Evolutionary conservation across 2,797 vertebrate species (phyloP), one percentile per base, ranked within the genome.

Genomic region (Emydoidea blandingii): DNA sequence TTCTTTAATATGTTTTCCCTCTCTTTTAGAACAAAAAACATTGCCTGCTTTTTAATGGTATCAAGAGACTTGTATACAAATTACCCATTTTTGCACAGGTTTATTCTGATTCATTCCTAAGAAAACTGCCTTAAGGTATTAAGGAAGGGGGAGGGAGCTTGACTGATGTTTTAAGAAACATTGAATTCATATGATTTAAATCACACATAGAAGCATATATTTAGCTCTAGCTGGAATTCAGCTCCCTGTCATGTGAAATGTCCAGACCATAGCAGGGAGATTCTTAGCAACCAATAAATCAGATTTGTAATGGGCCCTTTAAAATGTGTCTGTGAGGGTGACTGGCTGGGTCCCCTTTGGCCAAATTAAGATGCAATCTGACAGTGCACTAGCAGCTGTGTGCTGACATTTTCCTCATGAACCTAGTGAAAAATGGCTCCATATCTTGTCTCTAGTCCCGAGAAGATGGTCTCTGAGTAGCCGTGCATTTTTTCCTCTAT

Each of bases 361-460:
- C 96, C 97, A 97, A 97, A 98, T 97, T 96, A 97, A 98, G 97
- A 98, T 95, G 96, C 95, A 95, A 89, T 97, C 97, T 98, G 96
- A 97, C 97, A 94, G 96, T 90, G 96, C 97, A 92, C 94, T 94
- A 97, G 95, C 97, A 97, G 96, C 98, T 97, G 97, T 95, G 94
- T 97, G 97, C 98, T 98, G 98, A 98, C 98, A 97, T 98, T 97
- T 98, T 98, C 68, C 97, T 97, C n/a, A 1, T 97, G 98, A 97
- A 98, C 95, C 97, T 96, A 79, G 92, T 98, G 97, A 98, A 98
- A 98, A 98, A 98, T 98, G 97, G 98, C 98, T 98, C 98, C 97
- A 87, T 95, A 90, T 96, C 97, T 98, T 93, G 93, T 93, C 90
- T 94, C 89, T 92, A 56, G 94, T 96, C 91, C 96, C 88, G 94